These are phyloP conservation scores for Falco naumanni DNA, from an alignment of 2,797 vertebrate genomes.

Conservation along the genomic window DNA sequence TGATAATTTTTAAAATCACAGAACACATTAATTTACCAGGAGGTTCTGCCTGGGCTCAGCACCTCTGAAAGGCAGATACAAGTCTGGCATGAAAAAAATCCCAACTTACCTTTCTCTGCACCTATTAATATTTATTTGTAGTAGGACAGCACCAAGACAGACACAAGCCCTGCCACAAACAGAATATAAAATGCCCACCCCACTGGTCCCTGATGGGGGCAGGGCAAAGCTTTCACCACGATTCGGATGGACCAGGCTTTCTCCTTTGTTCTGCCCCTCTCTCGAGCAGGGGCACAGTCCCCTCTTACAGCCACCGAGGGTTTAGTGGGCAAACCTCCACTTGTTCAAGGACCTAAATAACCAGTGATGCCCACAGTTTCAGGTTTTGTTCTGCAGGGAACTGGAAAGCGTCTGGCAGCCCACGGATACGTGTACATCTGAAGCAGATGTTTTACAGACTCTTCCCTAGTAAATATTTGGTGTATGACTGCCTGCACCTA, in stretches of 20 bases:
- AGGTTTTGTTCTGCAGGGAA: background rate
- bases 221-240: background rate
- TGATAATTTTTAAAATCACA: background rate
- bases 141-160: background rate
- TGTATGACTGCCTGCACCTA: background rate
- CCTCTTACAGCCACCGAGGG: too few species aligned
- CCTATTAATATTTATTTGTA: background rate
- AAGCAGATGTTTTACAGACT: background rate
- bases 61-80: background rate
- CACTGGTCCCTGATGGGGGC: background rate
- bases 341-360: background rate
- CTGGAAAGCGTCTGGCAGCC: background rate
- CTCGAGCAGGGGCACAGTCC: background rate
- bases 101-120: background rate
- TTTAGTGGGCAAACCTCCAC: background rate
- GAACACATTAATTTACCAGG: background rate
- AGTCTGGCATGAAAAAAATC: background rate
- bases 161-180: background rate
- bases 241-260: background rate
- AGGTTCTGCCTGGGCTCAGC: background rate
- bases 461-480: background rate
- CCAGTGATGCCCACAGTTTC: background rate
- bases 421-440: accelerated
- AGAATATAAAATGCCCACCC: background rate
- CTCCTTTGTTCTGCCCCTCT: background rate